Base-by-base conservation (phyloP, 2,797 vertebrate species). In the Paedocypris micromegethes region DNA sequence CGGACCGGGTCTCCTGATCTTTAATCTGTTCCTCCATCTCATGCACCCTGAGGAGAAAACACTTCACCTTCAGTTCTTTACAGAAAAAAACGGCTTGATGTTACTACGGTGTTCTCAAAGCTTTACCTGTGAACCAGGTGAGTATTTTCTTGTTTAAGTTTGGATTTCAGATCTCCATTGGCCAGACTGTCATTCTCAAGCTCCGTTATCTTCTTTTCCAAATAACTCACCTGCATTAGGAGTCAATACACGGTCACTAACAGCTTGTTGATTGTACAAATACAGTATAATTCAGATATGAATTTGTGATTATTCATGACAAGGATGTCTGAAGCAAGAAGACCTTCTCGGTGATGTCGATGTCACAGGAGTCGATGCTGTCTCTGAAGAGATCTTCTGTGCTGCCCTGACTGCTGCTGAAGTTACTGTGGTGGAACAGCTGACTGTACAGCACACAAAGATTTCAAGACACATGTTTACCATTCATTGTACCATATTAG, bases 351-450 rank as follows among this genome's bases (percentile, higher is more conserved):
- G 93, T 96, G 82, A 99, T 94, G 85, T 98, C 94, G 0, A 93
- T 90, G 66, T 98, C 95, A 74, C 94, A 96, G 53, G 96, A 97
- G 87, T 99, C 96, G 3, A 98, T 94, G 85, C 95, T 98, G 82
- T 98, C 96, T 76, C 94, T 82, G 87, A 97, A 99, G 74, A 99
- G 87, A 81, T 99, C 96, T 81, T 99, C 96, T 0, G 94, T 97
- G 85, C 96, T 99, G 84, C 95, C 94, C 0, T 96, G 94, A 54
- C 93, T 97, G 86, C 96, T 99, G 89, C 96, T 99, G 83, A 98
- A 86, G 86, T 97, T 97, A 86, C 96, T 99, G 86, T 91, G 93
- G 81, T 98, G 94, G 81, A 99, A 92, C 69, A 99, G 92, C 72
- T 98, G 96, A 71, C 96, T 99, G 88, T 50, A 47, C 3, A 8